These are phyloP conservation scores for Slavum lentiscoides DNA, from an alignment of 2,888 invertebrate species.

Conservation along the genomic window DNA sequence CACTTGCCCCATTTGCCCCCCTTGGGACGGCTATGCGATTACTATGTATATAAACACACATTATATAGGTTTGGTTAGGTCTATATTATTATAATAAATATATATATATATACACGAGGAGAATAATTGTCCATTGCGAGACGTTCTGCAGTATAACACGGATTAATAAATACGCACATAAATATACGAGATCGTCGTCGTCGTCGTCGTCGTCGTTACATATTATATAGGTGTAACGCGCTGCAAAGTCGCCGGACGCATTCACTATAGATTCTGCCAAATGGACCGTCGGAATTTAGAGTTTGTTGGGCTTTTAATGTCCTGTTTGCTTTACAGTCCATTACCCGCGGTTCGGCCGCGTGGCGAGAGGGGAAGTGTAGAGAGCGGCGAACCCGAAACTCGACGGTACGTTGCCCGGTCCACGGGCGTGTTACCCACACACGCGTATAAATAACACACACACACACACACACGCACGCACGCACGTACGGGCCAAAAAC, in stretches of 20 bases:
- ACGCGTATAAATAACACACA: background rate
- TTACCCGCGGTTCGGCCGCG: constrained; percentile 19
- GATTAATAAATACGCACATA: background rate
- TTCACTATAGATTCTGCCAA: constrained; percentile 51
- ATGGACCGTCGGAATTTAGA: constrained; percentile 49
- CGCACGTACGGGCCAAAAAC: background rate
- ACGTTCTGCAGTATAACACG: too few relatives aligned
- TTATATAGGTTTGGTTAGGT: too few relatives aligned
- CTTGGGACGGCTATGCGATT: too few relatives aligned
- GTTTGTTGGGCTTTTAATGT: constrained; percentile 46
- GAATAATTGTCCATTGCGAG: too few relatives aligned
- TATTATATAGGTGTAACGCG: background rate
- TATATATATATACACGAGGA: too few relatives aligned
- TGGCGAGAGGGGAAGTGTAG: too few relatives aligned
- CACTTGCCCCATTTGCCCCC: too few relatives aligned
- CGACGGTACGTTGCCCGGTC: background rate
- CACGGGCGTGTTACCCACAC: background rate
- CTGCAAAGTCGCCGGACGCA: background rate
- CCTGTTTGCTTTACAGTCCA: constrained; percentile 52
- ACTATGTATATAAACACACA: too few relatives aligned
- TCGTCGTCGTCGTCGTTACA: constrained; percentile 7
- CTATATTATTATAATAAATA: too few relatives aligned
- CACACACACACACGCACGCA: background rate
- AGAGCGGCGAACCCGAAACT: constrained; percentile 42
- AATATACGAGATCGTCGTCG: background rate